Evolutionary conservation across 2,888 invertebrate genomes (phyloP), one percentile per base, ranked within the genome.

Genomic region (Cartodere bifasciata): DNA sequence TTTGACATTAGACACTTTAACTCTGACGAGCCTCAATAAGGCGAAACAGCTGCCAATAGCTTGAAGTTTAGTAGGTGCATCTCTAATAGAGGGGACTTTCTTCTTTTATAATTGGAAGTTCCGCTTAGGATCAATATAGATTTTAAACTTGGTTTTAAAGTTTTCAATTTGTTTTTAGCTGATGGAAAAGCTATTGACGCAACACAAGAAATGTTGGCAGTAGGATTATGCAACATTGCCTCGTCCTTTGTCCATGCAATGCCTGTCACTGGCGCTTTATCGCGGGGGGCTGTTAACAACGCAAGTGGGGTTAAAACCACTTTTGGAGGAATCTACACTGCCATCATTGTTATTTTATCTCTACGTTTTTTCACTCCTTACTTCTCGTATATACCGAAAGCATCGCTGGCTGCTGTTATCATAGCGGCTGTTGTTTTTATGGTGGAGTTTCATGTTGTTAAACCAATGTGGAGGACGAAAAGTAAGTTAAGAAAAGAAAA

Each of bases 371-470:
- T 80, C 40, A 76, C 78, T 0, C 76, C 75, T 0, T 70, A 70
- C 45, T 74, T 78, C 41, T 67, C 65, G 35, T 73, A 63, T 48
- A 73, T 73, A 38, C 73, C 73, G 1, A 72, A 72, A 46, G 68
- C 78, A 1, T 68, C 74, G 1, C 57, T 80, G 23, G 75, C 78
- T 4, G 74, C 75, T 7, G 75, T 80, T 31, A 79, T 80, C 43
- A 76, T 80, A 27, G 71, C 75, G 16, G 77, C 79, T 13, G 79
- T 80, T 3, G 64, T 78, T 16, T 73, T 72, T 48, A 75, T 75
- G 72, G 69, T 75, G 9, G 74, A 75, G 42, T 58, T 72, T 36
- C 68, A 71, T 39, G 70, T 74, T 4, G 55, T 75, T 14, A 65
- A 68, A 44, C 71, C 74, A 0, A 72, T 75, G 55, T 76, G 75